phyloP scores from a whole-genome alignment of 1,140 invertebrate genomes.

The Macrocentrus cingulum region DNA sequence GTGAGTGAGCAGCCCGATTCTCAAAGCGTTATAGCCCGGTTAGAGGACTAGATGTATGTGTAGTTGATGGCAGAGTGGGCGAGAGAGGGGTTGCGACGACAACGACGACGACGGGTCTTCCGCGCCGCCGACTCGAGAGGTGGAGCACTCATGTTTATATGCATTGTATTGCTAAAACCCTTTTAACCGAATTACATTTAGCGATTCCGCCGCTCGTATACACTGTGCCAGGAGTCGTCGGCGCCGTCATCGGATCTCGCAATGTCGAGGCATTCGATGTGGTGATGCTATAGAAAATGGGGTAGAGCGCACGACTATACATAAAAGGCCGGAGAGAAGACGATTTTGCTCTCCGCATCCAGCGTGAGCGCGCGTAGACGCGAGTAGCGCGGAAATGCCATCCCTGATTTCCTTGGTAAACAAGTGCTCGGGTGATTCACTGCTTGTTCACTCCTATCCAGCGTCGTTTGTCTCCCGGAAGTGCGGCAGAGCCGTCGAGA shows the following conservation, averaged over 20 bases:
- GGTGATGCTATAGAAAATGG: neutral
- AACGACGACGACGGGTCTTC: constrained; percentile 17
- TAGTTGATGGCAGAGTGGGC: neutral
- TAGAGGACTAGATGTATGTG: neutral
- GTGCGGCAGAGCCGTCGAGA: too few relatives aligned
- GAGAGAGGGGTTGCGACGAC: neutral
- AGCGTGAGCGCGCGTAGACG: too few relatives aligned
- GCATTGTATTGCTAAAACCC: constrained; percentile 60
- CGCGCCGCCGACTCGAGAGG: constrained; percentile 26
- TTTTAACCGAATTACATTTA: constrained; percentile 60
- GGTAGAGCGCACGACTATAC: neutral
- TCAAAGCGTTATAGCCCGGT: constrained; percentile 35
- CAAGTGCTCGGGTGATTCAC: constrained; percentile 58
- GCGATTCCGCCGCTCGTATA: constrained; percentile 45
- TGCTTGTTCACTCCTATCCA: constrained; percentile 55
- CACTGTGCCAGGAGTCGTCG: constrained; percentile 11
- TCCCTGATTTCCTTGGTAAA: constrained; percentile 57
- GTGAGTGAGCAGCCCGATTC: constrained; percentile 24
- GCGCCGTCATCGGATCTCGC: constrained; percentile 9
- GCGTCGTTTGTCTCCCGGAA: constrained; percentile 52
- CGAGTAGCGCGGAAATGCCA: constrained; percentile 24
- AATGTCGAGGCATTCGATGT: neutral
- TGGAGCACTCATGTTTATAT: constrained; percentile 55
- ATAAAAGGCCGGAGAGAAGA: neutral
- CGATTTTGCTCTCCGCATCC: neutral